phyloP scores from a whole-genome alignment of 2,888 invertebrate species.

The Homarus gammarus region DNA sequence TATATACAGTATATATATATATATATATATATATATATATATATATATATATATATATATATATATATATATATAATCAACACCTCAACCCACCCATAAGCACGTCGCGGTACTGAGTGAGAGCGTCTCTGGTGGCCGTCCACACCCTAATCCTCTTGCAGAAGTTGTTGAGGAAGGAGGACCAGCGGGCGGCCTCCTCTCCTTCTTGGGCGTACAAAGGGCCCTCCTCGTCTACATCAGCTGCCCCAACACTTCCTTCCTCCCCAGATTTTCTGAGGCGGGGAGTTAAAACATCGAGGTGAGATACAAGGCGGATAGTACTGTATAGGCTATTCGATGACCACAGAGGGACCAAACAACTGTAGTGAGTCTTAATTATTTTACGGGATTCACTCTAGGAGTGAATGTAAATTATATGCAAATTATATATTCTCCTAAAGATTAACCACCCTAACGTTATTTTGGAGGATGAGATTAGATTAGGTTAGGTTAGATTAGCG shows the following conservation, averaged over 20 bases:
- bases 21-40: too few relatives aligned
- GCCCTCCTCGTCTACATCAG: constrained; percentile 4
- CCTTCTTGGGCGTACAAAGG: constrained; percentile 48
- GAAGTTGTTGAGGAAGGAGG: constrained; percentile 41
- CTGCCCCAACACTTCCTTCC: neutral
- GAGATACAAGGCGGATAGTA: neutral
- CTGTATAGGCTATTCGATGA: neutral
- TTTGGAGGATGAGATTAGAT: too few relatives aligned
- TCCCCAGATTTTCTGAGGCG: neutral
- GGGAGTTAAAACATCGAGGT: neutral
- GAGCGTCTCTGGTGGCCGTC: constrained; percentile 41
- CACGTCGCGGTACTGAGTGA: constrained; percentile 49
- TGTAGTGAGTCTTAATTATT: neutral
- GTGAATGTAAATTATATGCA: too few relatives aligned
- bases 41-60: too few relatives aligned
- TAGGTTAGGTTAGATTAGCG: too few relatives aligned
- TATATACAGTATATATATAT: too few relatives aligned
- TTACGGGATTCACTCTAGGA: too few relatives aligned
- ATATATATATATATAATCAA: too few relatives aligned
- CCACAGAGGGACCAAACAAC: too few relatives aligned
- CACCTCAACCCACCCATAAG: constrained; percentile 41
- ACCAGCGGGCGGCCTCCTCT: constrained; percentile 56
- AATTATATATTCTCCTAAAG: too few relatives aligned
- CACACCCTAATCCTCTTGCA: constrained; percentile 51
- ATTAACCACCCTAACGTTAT: too few relatives aligned